phyloP scores from a whole-genome alignment of 1,140 invertebrate species.

The Caerostris extrusa region DNA sequence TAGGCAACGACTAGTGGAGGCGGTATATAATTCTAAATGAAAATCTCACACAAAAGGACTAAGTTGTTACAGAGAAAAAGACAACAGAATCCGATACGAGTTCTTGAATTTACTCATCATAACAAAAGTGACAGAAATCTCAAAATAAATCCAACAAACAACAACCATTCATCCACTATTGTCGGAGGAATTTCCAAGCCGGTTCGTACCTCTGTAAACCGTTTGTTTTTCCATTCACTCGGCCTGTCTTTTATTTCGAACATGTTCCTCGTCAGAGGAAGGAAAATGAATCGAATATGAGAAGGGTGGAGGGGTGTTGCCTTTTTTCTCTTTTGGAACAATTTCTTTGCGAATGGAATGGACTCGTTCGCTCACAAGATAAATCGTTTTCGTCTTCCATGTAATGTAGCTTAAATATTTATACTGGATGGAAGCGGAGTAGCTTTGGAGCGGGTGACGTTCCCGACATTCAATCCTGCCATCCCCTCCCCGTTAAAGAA shows the following conservation, averaged over 20 bases:
- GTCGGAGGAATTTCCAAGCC: not conserved
- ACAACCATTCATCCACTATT: not conserved
- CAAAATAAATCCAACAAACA: not conserved
- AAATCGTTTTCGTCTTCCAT: not conserved
- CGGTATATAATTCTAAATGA: no score
- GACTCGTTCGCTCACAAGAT: not conserved
- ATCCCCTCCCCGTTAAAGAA: not conserved
- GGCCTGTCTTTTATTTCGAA: not conserved
- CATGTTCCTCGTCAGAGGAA: not conserved
- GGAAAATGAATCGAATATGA: constrained; percentile 15
- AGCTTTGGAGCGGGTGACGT: not conserved
- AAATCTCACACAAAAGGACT: no score
- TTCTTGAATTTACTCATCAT: no score
- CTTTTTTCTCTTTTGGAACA: not conserved
- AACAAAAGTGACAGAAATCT: not conserved
- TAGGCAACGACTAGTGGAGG: no score
- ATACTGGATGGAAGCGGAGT: not conserved
- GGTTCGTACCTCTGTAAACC: not conserved
- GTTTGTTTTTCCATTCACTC: constrained; percentile 2
- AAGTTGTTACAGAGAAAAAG: no score
- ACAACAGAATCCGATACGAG: no score
- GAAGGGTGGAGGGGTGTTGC: not conserved
- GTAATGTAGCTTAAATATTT: constrained; percentile 10
- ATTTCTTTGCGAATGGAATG: not conserved
- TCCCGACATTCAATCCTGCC: no score